Evolutionary conservation across 2,797 vertebrate species (phyloP), one percentile per base, ranked within the genome.

Genomic region (Centroberyx gerrardi): DNA sequence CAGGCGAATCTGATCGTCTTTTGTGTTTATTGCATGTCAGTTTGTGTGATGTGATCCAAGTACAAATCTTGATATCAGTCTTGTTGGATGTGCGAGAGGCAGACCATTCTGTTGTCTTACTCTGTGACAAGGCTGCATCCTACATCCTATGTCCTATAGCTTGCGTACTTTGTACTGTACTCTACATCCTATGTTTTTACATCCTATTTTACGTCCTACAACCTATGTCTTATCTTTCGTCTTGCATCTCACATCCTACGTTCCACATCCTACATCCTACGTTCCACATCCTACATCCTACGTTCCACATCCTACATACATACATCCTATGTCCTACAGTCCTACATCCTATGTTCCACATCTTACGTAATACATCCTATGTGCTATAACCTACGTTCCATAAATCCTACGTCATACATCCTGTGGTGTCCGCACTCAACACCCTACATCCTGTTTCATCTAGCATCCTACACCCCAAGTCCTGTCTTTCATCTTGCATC

Each of bases 101-200:
- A 13, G 56, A 53, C 36, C 56, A 22, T 18, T 62, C 22, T 55
- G 33, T 9, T 27, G 5, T 54, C 38, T 64, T 4, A 36, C 55
- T 55, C 42, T 6, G 31, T 60, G 59, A 78, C 51, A 62, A 67
- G 8, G 14, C 64, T 40, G 4, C 15, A 62, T 67, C 52, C 36
- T 22, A n/a, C 15, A 51, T 33, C 33, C 33, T 33, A 17, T 48
- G 44, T 48, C 44, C 44, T 48, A 48, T 14, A 15, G 3, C 14
- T 5, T 51, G 5, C n/a, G 17, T 48, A 1, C 46, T 17, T 3
- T 48, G 4, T 33, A 1, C 33, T 29, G 58, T 3, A 31, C 28
- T 56, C 48, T 8, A 48, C 7, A 29, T 69, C 44, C 62, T 46
- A 2, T 2, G 22, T n/a, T n/a, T n/a, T n/a, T n/a, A n/a, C n/a